Conservation (phyloP, 1,140 invertebrate genomes). For the Acromyrmex charruanus region DNA sequence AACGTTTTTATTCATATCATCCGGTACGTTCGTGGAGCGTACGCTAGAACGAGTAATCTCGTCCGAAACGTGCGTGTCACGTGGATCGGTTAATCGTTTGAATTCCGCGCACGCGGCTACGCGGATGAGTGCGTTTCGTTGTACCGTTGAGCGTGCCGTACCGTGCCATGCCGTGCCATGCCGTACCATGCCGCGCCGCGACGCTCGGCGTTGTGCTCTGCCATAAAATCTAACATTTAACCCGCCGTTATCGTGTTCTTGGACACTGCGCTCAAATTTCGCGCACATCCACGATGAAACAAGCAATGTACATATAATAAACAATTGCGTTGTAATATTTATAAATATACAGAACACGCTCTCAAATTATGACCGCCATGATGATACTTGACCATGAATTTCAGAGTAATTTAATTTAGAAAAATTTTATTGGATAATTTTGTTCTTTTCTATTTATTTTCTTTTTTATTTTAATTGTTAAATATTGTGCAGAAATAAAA, state of each 20-base stretch:
- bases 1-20: slow-evolving; percentile 20
- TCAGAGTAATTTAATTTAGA: background rate
- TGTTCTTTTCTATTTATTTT: background rate
- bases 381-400: background rate
- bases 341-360: background rate
- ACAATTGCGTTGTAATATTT: background rate
- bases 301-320: background rate
- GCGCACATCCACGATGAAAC: background rate
- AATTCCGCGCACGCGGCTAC: slow-evolving; percentile 44
- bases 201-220: slow-evolving; percentile 22
- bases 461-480: background rate
- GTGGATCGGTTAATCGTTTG: slow-evolving; percentile 67
- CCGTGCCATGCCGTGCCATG: background rate
- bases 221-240: slow-evolving; percentile 73
- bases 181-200: slow-evolving; percentile 6
- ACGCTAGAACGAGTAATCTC: slow-evolving; percentile 50
- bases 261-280: slow-evolving; percentile 11
- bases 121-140: slow-evolving; percentile 71
- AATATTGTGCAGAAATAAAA: background rate
- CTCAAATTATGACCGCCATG: background rate
- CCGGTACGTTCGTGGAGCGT: slow-evolving; percentile 11
- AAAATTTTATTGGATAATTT: background rate
- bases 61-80: slow-evolving; percentile 55
- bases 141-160: slow-evolving; percentile 52
- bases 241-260: slow-evolving; percentile 40